Base-by-base conservation (phyloP, 2,888 invertebrate genomes). In the Hirudinaria manillensis region DNA sequence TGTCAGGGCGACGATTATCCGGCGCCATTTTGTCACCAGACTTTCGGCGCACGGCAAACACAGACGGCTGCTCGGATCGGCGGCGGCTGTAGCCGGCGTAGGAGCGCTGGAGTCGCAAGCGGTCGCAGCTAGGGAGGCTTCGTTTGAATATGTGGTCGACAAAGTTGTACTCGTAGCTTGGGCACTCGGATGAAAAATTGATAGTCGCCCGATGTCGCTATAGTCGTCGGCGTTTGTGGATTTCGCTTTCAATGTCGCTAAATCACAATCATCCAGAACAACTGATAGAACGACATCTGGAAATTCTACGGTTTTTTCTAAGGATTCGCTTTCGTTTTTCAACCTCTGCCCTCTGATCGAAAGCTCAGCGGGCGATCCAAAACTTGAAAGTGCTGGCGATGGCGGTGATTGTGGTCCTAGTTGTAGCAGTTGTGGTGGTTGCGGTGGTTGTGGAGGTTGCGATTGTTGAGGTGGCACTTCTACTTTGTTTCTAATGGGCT, bases 11-110 rank as follows among this genome's bases (percentile, higher is more conserved):
- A 61, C 45, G 45, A 45, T 61, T 7, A 61, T 6, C 6, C 61
- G 4, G 61, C 61, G 61, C 61, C 61, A 61, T 16, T 61, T 61
- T 6, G 24, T 61, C 24, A 61, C 21, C 61, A 61, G 29, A 61
- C 61, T 61, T 24, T 61, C 29, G 3, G 61, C 61, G 61, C 61
- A 61, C 68, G 68, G 36, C 29, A 36, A 68, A 68, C 68, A 68
- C 24, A 61, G 29, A n/a, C 61, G 61, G 10, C 36, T 68, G 13
- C 6, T 61, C 61, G 61, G 21, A 34, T 68, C 36, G 13, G 27
- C 32, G 32, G 7, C 36, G 29, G 27, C 7, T 7, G 68, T 2
- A 34, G 36, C 36, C 32, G 36, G 21, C 29, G 67, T 16, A 10
- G 13, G 24, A 29, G 61, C 13, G 24, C 3, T 61, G 16, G 66